These are phyloP conservation scores for Paedocypris micromegethes DNA, from an alignment of 2,797 vertebrate species.

Conservation along the genomic window DNA sequence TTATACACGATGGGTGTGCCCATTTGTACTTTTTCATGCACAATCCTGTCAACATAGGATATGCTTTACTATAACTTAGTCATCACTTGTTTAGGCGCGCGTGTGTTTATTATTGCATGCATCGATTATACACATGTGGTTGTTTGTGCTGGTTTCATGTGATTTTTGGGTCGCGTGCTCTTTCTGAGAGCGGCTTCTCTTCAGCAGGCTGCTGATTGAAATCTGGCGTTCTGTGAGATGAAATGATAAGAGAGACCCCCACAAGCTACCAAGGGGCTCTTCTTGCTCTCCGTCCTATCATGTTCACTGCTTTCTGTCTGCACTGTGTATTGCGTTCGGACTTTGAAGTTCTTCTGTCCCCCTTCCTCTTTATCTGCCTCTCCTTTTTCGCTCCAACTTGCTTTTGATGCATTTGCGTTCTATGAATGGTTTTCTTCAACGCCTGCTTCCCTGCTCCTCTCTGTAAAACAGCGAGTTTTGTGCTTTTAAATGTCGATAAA, in stretches of 20 bases:
- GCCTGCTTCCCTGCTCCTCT: slow-evolving; percentile 61
- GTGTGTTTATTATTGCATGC: too few relatives aligned
- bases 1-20: too few relatives aligned
- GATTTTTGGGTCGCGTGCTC: slow-evolving; percentile 27
- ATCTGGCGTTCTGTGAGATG: slow-evolving; percentile 67
- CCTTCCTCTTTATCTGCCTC: slow-evolving; percentile 9
- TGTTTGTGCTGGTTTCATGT: slow-evolving; percentile 3
- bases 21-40: too few relatives aligned
- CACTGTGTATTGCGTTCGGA: slow-evolving; percentile 38
- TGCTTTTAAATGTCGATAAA: slow-evolving; percentile 71
- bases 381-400: slow-evolving; percentile 27
- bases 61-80: too few relatives aligned
- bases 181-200: slow-evolving; percentile 59
- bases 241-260: slow-evolving; percentile 49
- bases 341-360: slow-evolving; percentile 45
- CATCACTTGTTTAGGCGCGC: too few relatives aligned
- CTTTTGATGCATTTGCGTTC: slow-evolving; percentile 74
- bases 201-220: slow-evolving; percentile 54
- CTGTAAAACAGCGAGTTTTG: slow-evolving; percentile 60
- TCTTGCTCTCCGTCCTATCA: slow-evolving; percentile 60
- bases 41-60: too few relatives aligned
- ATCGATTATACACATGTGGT: background rate
- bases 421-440: slow-evolving; percentile 72
- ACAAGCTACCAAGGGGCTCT: slow-evolving; percentile 63
- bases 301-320: slow-evolving; percentile 52